Conservation (phyloP, 2,113 vertebrate species). For the Brachyhypopomus gauderio region DNA sequence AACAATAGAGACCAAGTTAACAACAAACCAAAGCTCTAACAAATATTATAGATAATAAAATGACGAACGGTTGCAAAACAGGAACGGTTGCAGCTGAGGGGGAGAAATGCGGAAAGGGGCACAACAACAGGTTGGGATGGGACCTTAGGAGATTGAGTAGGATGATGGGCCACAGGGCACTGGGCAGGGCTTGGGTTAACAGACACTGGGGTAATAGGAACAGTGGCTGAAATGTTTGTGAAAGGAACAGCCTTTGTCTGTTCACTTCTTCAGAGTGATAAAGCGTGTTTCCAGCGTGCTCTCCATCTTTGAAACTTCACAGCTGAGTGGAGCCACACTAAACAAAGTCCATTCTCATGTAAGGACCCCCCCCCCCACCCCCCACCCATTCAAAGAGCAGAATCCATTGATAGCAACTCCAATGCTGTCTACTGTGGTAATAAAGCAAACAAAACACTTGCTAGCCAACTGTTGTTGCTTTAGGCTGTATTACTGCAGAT, state of each 20-base stretch:
- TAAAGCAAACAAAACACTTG: slow-evolving; percentile 25
- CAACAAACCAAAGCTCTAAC: no score
- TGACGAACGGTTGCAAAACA: no score
- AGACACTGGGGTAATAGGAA: no score
- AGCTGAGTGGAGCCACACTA: background rate
- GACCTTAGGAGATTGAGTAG: no score
- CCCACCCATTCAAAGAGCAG: slow-evolving; percentile 15
- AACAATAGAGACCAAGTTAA: no score
- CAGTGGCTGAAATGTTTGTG: background rate
- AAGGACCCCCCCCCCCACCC: background rate
- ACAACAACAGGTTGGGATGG: no score
- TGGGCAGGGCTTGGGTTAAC: no score
- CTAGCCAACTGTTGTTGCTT: slow-evolving; percentile 20
- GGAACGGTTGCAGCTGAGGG: no score
- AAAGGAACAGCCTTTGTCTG: background rate
- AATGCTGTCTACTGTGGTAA: slow-evolving; percentile 23
- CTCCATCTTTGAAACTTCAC: slow-evolving; percentile 1
- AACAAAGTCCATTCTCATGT: slow-evolving; percentile 7
- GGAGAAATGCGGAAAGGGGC: no score
- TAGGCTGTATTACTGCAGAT: slow-evolving; percentile 2
- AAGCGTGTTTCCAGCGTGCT: background rate
- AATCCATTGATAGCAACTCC: slow-evolving; percentile 26
- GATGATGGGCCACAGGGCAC: no score
- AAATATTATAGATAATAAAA: no score
- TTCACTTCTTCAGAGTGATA: background rate